Percentiles rank a stretch among this genome's conserved stretches.
These are phyloP conservation scores for Leucoptera coffeella DNA, from an alignment of 2,888 invertebrate species.

Conservation along the genomic window DNA sequence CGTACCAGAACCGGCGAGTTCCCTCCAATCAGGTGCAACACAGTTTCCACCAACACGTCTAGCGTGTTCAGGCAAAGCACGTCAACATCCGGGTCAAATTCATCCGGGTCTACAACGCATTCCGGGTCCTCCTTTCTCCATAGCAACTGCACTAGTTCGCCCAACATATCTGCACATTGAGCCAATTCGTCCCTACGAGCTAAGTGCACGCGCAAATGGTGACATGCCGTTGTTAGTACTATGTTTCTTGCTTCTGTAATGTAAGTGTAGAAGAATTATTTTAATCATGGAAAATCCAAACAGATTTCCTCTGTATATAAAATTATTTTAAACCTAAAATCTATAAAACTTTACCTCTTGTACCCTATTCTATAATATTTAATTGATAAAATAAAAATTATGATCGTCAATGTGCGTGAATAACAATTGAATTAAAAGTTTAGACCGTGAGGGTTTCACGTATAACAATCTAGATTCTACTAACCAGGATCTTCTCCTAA, in stretches of 20 bases:
- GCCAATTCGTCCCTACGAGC: constrained; percentile 75
- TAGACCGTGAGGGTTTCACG: too few species aligned
- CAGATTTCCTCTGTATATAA: too few species aligned
- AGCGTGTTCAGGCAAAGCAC: constrained; percentile 74
- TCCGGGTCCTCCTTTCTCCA: constrained; percentile 49
- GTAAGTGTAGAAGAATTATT: neutral
- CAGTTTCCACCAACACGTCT: constrained; percentile 81
- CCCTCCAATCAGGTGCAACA: constrained; percentile 73
- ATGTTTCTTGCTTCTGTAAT: constrained; percentile 74
- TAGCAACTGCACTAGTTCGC: constrained; percentile 66
- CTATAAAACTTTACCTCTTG: too few species aligned
- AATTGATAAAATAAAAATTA: too few species aligned
- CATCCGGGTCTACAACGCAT: constrained; percentile 28
- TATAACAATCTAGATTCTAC: too few species aligned
- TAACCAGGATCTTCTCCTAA: constrained; percentile 33
- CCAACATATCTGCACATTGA: constrained; percentile 80
- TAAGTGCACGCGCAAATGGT: constrained; percentile 78
- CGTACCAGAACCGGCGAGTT: constrained; percentile 62
- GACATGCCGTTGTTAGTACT: constrained; percentile 76
- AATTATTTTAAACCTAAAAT: too few species aligned
- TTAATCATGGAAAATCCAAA: too few species aligned
- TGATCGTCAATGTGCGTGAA: too few species aligned
- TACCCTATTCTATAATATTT: too few species aligned
- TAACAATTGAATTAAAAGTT: too few species aligned
- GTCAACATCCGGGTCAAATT: constrained; percentile 67